These are phyloP conservation scores for Amphipyra tragopoginis DNA, from an alignment of 2,888 invertebrate genomes.

Conservation along the genomic window DNA sequence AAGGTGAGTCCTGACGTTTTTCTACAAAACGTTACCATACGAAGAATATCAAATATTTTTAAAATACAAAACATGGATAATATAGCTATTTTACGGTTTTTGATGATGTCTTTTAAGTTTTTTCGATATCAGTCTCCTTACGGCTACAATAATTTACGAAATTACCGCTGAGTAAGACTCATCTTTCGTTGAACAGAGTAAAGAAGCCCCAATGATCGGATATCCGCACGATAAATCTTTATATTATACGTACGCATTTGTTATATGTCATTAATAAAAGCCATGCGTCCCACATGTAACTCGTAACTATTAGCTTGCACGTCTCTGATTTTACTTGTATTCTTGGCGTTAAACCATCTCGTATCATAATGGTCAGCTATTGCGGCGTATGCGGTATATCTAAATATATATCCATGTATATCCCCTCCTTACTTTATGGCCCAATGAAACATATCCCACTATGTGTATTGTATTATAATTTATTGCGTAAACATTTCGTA, in stretches of 20 bases:
- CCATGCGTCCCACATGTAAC: constrained; percentile 55
- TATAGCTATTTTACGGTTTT: too few relatives aligned
- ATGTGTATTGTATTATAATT: constrained; percentile 85
- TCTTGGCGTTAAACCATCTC: constrained; percentile 6
- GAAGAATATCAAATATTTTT: too few relatives aligned
- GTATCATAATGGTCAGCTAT: neutral
- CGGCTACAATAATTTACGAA: too few relatives aligned
- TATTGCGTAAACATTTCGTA: constrained; percentile 79
- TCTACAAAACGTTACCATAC: too few relatives aligned
- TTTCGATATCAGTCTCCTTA: too few relatives aligned
- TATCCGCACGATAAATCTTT: constrained; percentile 44
- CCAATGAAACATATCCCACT: constrained; percentile 84
- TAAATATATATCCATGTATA: too few relatives aligned
- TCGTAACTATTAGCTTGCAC: constrained; percentile 37
- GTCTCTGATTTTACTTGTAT: constrained; percentile 9
- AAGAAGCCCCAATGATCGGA: constrained; percentile 16
- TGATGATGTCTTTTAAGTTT: too few relatives aligned
- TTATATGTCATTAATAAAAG: constrained; percentile 52
- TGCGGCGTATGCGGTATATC: constrained; percentile 52
- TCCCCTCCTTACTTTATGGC: constrained; percentile 76
- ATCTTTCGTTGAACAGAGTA: too few relatives aligned
- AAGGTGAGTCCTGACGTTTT: too few relatives aligned
- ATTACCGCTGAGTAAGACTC: too few relatives aligned
- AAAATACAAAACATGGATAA: too few relatives aligned
- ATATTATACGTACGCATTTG: constrained; percentile 42